A percentile compares a stretch with the other conserved stretches of the same genome.
Conservation (phyloP, 2,113 vertebrate species). For the Barnardius zonarius region DNA sequence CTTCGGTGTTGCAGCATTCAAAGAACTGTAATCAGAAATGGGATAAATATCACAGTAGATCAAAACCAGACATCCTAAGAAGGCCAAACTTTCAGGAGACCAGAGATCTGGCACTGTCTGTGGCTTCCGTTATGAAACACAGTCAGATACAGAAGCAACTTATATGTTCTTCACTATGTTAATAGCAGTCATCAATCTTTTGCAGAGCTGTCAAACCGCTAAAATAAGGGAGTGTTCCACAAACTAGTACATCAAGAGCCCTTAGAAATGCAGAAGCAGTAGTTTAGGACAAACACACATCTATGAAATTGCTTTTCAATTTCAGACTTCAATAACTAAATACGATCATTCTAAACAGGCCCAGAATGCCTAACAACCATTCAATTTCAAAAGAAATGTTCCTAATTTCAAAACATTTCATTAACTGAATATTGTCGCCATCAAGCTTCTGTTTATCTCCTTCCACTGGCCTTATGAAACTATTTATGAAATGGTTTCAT, state of each 20-base stretch:
- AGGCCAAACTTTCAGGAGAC: not conserved
- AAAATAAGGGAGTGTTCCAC: not conserved
- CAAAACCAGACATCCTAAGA: not conserved
- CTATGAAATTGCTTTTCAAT: slow-evolving; percentile 7
- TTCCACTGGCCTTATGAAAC: not conserved
- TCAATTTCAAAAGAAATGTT: not conserved
- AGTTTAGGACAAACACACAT: not conserved
- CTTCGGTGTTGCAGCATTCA: not conserved
- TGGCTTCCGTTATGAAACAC: not conserved
- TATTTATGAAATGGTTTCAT: not conserved
- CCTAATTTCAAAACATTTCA: not conserved
- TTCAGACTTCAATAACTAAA: not conserved
- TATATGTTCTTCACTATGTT: not conserved
- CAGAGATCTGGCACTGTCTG: not conserved
- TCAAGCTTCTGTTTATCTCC: not conserved
- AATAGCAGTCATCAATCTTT: not conserved
- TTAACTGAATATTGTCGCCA: not conserved
- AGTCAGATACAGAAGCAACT: not conserved
- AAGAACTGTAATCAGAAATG: not conserved
- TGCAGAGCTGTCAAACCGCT: not conserved
- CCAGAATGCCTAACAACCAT: not conserved
- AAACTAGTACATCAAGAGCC: not conserved
- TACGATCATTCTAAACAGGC: not conserved
- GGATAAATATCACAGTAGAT: not conserved
- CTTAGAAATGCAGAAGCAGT: not conserved